A percentile compares a stretch with the other conserved stretches of the same genome.
Evolutionary conservation across 2,797 vertebrate species (phyloP).

Genomic region (Pseudocheirus occidentalis): DNA sequence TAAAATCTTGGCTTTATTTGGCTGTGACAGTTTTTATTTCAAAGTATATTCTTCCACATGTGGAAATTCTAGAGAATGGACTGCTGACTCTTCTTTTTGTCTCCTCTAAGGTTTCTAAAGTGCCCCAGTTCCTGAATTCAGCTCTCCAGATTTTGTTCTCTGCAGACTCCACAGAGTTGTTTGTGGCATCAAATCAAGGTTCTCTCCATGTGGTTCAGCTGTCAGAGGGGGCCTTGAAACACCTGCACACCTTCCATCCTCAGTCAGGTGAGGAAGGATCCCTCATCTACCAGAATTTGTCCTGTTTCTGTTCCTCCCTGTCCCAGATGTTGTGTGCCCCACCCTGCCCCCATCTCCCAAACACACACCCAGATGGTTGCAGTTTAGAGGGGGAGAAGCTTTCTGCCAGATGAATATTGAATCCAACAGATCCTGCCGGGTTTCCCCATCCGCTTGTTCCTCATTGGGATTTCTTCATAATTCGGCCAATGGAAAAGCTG

Average conservation of each 20-base stretch:
- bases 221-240: conserved; percentile 86
- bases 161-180: conserved; percentile 89
- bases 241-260: conserved; percentile 86
- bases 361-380: conserved; percentile 38
- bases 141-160: conserved; percentile 93
- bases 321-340: background rate
- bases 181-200: conserved; percentile 87
- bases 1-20: background rate
- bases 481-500: conserved; percentile 2
- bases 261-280: conserved; percentile 86
- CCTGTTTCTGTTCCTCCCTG: background rate
- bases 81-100: background rate
- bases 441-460: conserved; percentile 68
- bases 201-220: conserved; percentile 87
- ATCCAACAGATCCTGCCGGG: conserved; percentile 43
- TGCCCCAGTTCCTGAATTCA: conserved; percentile 86
- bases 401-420: conserved; percentile 45
- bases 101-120: conserved; percentile 86
- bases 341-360: background rate
- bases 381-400: conserved; percentile 63
- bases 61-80: background rate
- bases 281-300: background rate
- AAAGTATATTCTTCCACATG: background rate
- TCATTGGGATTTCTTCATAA: conserved; percentile 64
- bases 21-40: conserved; percentile 17